phyloP scores from a whole-genome alignment of 2,888 invertebrate genomes.

The Parthenolecanium corni region DNA sequence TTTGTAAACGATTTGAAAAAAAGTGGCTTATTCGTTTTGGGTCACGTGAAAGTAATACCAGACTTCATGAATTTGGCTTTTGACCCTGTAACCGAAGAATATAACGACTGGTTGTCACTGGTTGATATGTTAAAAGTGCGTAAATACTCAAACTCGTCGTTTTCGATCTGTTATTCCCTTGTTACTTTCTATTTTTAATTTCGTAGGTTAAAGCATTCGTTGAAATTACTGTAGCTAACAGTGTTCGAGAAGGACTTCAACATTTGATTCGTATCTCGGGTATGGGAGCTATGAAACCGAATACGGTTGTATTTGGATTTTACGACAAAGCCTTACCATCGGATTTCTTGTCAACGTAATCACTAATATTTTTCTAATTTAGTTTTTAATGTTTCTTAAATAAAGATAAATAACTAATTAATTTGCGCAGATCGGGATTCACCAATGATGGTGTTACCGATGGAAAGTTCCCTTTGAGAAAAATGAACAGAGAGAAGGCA shows the following conservation, averaged over 20 bases:
- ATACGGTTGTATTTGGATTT: slow-evolving; percentile 91
- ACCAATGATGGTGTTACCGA: slow-evolving; percentile 23
- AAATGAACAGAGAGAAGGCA: slow-evolving; percentile 37
- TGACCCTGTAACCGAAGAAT: slow-evolving; percentile 62
- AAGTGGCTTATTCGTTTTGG: slow-evolving; percentile 75
- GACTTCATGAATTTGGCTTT: slow-evolving; percentile 38
- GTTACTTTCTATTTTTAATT: background rate
- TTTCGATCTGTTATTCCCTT: background rate
- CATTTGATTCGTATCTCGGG: slow-evolving; percentile 85
- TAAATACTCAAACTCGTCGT: background rate
- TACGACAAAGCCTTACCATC: slow-evolving; percentile 55
- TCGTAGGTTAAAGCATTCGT: slow-evolving; percentile 79
- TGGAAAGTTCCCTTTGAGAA: background rate
- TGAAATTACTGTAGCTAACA: slow-evolving; percentile 76
- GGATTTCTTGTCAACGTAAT: slow-evolving; percentile 4
- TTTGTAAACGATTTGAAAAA: slow-evolving; percentile 98
- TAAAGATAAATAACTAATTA: slow-evolving; percentile 21
- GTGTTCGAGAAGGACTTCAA: slow-evolving; percentile 79
- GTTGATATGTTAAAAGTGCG: slow-evolving; percentile 82
- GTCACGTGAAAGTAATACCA: slow-evolving; percentile 60
- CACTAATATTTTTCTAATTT: background rate
- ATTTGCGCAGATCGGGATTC: too few species aligned
- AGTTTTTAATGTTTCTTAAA: background rate
- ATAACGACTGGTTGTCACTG: slow-evolving; percentile 82
- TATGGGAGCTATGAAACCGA: slow-evolving; percentile 98